phyloP scores from a whole-genome alignment of 2,113 vertebrate species.

The Trematomus loennbergii region DNA sequence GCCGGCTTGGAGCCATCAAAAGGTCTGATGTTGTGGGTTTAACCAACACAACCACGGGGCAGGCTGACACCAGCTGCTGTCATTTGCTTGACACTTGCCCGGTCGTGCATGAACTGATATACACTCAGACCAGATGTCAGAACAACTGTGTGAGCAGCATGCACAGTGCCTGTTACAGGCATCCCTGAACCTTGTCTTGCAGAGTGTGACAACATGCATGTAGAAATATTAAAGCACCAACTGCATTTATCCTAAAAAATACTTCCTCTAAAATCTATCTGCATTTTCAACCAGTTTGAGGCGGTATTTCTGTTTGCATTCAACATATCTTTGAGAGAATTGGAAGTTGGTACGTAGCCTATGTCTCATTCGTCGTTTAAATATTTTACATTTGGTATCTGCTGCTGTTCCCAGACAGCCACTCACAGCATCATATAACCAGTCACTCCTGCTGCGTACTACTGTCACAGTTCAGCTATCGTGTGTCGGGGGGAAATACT shows the following conservation, averaged over 20 bases:
- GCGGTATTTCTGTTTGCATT: neutral
- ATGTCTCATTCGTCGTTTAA: no score
- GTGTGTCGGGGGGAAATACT: constrained; percentile 9
- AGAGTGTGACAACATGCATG: neutral
- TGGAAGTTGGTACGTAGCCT: neutral
- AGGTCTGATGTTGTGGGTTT: neutral
- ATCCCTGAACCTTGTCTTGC: neutral
- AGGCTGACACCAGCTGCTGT: constrained; percentile 34
- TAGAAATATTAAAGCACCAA: neutral
- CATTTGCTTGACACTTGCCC: constrained; percentile 10
- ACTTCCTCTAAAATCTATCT: neutral
- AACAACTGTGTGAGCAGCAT: constrained; percentile 49
- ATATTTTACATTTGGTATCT: neutral
- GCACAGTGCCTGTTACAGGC: constrained; percentile 30
- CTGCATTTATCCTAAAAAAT: neutral
- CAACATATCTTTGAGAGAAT: neutral
- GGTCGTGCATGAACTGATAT: constrained; percentile 15
- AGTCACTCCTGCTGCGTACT: neutral
- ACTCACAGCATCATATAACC: neutral
- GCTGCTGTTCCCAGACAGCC: neutral
- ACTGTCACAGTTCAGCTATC: neutral
- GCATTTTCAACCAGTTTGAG: neutral
- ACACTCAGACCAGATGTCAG: constrained; percentile 50
- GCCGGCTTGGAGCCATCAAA: neutral
- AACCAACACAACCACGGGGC: neutral